phyloP scores from a whole-genome alignment of 2,797 vertebrate species.

The Pogoniulus pusillus region DNA sequence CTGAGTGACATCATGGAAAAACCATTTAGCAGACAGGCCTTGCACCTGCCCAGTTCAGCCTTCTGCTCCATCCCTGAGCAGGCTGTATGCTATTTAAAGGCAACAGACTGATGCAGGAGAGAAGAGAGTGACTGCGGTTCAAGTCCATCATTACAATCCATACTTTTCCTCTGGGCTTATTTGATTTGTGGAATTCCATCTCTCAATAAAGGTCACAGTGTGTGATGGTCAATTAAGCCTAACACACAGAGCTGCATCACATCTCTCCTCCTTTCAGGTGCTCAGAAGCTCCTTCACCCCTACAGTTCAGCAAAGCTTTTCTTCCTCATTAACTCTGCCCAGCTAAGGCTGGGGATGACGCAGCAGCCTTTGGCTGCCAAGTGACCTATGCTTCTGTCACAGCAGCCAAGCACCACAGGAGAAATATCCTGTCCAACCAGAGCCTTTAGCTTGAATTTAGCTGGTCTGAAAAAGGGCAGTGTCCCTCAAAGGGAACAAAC shows the following conservation, averaged over 20 bases:
- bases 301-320: neutral
- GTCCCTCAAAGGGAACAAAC: neutral
- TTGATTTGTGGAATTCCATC: neutral
- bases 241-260: neutral
- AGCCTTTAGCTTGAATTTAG: neutral
- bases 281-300: neutral
- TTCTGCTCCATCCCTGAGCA: neutral
- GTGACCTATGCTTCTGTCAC: neutral
- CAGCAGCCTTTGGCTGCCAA: neutral
- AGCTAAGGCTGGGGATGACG: neutral
- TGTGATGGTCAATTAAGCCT: neutral
- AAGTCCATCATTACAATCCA: slow-evolving; percentile 6
- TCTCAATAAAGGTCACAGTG: neutral
- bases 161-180: neutral
- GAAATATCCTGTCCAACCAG: neutral
- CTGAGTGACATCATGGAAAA: slow-evolving; percentile 16
- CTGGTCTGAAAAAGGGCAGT: neutral
- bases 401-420: neutral
- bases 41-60: neutral
- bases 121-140: neutral
- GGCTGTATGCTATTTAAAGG: neutral
- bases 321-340: neutral
- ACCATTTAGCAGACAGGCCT: slow-evolving; percentile 14
- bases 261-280: neutral
- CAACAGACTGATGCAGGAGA: neutral